Evolutionary conservation across 2,113 vertebrate genomes (phyloP).

Genomic region (Amia ocellicauda): DNA sequence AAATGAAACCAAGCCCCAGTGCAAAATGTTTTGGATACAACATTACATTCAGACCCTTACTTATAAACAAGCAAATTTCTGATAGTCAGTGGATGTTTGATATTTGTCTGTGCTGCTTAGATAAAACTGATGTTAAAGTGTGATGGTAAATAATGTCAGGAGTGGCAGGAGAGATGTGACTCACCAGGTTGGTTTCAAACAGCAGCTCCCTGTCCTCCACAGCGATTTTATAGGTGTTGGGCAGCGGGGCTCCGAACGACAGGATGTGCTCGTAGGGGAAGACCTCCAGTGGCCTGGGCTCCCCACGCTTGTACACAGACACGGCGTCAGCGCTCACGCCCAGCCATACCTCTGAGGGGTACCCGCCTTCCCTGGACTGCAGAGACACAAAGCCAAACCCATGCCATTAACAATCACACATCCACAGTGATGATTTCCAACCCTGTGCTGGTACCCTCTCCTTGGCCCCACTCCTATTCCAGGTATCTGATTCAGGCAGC

Average conservation of each 20-base stretch:
- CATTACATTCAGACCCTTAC: background rate
- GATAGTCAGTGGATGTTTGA: too few relatives aligned
- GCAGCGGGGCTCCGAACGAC: slow-evolving; percentile 87
- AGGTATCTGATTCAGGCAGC: too few relatives aligned
- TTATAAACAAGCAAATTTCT: too few relatives aligned
- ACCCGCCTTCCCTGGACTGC: slow-evolving; percentile 82
- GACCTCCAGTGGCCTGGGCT: slow-evolving; percentile 83
- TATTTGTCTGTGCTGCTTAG: too few relatives aligned
- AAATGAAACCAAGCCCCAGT: too few relatives aligned
- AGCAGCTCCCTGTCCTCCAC: slow-evolving; percentile 88
- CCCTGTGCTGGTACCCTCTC: too few relatives aligned
- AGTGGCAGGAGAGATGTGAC: background rate
- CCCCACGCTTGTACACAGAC: slow-evolving; percentile 91
- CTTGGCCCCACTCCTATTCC: too few relatives aligned
- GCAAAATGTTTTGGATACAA: too few relatives aligned
- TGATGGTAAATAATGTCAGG: too few relatives aligned
- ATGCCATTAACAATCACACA: too few relatives aligned
- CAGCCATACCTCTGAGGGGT: slow-evolving; percentile 88
- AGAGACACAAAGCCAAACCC: background rate
- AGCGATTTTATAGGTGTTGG: slow-evolving; percentile 89
- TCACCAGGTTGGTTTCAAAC: slow-evolving; percentile 85
- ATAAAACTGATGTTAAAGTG: too few relatives aligned
- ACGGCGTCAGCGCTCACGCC: slow-evolving; percentile 86
- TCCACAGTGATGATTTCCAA: too few relatives aligned
- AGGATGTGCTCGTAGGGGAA: slow-evolving; percentile 93